Percentiles rank a stretch among this genome's conserved stretches.
Conservation (phyloP, 2,113 vertebrate species). For the Hydrolagus affinis region DNA sequence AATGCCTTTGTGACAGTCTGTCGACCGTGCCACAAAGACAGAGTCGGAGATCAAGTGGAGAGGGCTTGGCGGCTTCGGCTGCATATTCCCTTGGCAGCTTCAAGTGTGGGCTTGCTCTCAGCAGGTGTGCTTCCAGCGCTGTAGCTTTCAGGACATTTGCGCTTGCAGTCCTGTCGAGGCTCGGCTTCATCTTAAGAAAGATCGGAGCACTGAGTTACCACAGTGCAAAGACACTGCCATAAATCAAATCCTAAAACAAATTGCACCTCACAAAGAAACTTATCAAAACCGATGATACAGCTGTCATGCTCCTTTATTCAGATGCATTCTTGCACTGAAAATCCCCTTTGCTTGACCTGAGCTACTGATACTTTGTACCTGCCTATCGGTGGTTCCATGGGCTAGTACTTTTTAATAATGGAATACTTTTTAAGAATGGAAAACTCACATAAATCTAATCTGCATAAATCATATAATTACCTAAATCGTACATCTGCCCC, state of each 20-base stretch:
- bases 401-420: no score
- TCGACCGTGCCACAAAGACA: conserved; percentile 44
- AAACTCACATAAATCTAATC: no score
- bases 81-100: conserved; percentile 43
- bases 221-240: conserved; percentile 56
- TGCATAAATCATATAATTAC: no score
- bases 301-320: conserved; percentile 59
- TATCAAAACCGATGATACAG: conserved; percentile 42
- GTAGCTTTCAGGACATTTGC: conserved; percentile 47
- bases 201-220: conserved; percentile 58
- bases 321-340: conserved; percentile 60
- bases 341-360: conserved; percentile 40
- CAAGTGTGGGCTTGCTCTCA: conserved; percentile 62
- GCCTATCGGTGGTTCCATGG: conserved; percentile 36
- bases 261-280: conserved; percentile 40
- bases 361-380: conserved; percentile 55
- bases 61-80: conserved; percentile 53
- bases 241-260: conserved; percentile 68
- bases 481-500: no score
- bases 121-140: conserved; percentile 51
- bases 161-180: conserved; percentile 52
- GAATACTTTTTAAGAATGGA: no score
- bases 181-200: conserved; percentile 49
- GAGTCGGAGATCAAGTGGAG: conserved; percentile 44
- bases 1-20: conserved; percentile 59